Conservation (phyloP, 2,113 vertebrate genomes). For the Nipponia nippon region DNA sequence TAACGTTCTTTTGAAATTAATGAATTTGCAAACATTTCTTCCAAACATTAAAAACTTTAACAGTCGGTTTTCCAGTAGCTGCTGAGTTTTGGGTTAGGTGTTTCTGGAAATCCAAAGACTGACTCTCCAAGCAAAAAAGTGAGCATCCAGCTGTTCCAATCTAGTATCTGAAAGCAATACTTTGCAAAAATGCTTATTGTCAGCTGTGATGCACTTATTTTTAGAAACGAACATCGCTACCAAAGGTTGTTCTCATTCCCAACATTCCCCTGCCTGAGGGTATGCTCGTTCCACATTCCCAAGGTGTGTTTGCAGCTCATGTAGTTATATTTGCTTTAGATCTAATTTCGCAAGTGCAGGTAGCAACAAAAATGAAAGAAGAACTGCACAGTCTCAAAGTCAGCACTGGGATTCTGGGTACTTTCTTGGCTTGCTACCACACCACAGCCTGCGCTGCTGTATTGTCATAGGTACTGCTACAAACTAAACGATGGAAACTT, state of each 20-base stretch:
- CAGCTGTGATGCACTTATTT: constrained; percentile 12
- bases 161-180: background rate
- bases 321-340: constrained; percentile 28
- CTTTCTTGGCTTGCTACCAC: background rate
- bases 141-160: constrained; percentile 43
- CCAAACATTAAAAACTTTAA: background rate
- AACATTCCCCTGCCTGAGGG: constrained; percentile 3
- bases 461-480: background rate
- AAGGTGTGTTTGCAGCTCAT: constrained; percentile 1
- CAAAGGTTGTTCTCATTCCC: constrained; percentile 34
- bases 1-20: background rate
- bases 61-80: background rate
- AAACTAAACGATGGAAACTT: background rate
- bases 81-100: background rate
- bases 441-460: background rate
- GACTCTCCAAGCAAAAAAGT: background rate
- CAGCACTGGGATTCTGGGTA: background rate
- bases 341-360: constrained; percentile 10
- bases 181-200: constrained; percentile 40
- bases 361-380: background rate
- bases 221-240: constrained; percentile 1
- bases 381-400: background rate
- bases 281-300: constrained; percentile 17
- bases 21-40: background rate
- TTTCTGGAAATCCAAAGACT: background rate